phyloP scores from a whole-genome alignment of 2,113 vertebrate genomes.

The Hippocampus comes region DNA sequence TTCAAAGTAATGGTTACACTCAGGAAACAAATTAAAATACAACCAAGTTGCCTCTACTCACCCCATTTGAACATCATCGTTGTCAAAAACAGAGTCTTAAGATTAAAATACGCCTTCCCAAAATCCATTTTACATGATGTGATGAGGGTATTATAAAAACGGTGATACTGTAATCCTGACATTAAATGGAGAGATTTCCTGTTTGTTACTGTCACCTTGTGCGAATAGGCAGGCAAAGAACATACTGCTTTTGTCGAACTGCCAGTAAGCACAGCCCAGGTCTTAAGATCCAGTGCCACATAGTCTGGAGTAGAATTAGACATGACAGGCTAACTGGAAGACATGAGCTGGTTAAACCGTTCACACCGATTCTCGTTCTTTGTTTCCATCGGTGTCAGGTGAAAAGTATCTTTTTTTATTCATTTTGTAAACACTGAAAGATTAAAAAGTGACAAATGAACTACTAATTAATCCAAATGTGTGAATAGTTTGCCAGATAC shows the following conservation, averaged over 20 bases:
- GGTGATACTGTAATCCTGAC: slow-evolving; percentile 17
- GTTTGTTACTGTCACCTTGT: not conserved
- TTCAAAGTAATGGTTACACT: not conserved
- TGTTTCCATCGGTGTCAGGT: not conserved
- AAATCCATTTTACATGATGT: slow-evolving; percentile 64
- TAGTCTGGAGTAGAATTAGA: slow-evolving; percentile 44
- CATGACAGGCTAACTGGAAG: slow-evolving; percentile 50
- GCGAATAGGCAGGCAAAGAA: slow-evolving; percentile 17
- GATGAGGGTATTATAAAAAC: not conserved
- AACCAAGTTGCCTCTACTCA: slow-evolving; percentile 34
- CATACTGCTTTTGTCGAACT: slow-evolving; percentile 33
- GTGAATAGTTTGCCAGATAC: no score
- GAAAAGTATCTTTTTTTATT: no score
- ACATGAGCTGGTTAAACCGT: slow-evolving; percentile 46
- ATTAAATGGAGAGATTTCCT: slow-evolving; percentile 22
- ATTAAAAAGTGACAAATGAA: no score
- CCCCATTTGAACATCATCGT: slow-evolving; percentile 74
- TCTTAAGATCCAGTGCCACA: slow-evolving; percentile 52
- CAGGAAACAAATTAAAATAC: no score
- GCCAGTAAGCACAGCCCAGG: slow-evolving; percentile 38
- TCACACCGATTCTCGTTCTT: not conserved
- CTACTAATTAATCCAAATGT: no score
- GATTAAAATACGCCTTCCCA: slow-evolving; percentile 54
- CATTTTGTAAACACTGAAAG: no score
- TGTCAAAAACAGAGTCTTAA: slow-evolving; percentile 59